These are phyloP conservation scores for Chloromyia formosa DNA, from an alignment of 2,888 invertebrate genomes.

Conservation along the genomic window DNA sequence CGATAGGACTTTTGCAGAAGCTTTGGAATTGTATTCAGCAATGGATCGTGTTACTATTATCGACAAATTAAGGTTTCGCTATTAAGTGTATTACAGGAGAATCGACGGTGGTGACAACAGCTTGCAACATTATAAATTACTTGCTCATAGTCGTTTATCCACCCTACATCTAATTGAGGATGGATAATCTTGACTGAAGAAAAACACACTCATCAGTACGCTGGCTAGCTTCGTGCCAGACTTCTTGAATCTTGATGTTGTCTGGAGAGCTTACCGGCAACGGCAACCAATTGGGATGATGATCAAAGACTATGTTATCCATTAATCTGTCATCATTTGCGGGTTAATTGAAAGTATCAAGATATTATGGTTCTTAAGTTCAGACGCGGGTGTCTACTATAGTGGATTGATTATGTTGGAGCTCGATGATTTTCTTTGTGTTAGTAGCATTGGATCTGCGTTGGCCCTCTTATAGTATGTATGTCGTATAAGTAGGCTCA, in stretches of 20 bases:
- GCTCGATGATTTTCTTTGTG: background rate
- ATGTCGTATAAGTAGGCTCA: too few species aligned
- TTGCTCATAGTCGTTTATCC: too few species aligned
- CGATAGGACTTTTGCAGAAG: too few species aligned
- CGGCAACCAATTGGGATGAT: constrained; percentile 28
- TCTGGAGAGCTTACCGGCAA: constrained; percentile 37
- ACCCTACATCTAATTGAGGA: background rate
- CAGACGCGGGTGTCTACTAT: constrained; percentile 10
- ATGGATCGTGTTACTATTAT: too few species aligned
- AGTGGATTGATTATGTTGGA: constrained; percentile 14
- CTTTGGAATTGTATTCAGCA: too few species aligned
- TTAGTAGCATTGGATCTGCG: too few species aligned
- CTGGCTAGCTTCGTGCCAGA: constrained; percentile 16
- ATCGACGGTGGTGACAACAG: too few species aligned
- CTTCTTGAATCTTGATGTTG: constrained; percentile 26
- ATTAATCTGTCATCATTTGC: constrained; percentile 43
- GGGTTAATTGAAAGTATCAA: constrained; percentile 44
- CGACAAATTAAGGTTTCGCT: too few species aligned
- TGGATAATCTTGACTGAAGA: constrained; percentile 11
- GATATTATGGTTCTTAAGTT: constrained; percentile 28
- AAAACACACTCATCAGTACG: background rate
- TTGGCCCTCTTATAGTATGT: too few species aligned
- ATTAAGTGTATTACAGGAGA: too few species aligned
- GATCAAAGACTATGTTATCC: constrained; percentile 40
- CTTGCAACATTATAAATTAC: too few species aligned